Evolutionary conservation across 2,113 vertebrate species (phyloP).

Genomic region (Stegostoma tigrinum): DNA sequence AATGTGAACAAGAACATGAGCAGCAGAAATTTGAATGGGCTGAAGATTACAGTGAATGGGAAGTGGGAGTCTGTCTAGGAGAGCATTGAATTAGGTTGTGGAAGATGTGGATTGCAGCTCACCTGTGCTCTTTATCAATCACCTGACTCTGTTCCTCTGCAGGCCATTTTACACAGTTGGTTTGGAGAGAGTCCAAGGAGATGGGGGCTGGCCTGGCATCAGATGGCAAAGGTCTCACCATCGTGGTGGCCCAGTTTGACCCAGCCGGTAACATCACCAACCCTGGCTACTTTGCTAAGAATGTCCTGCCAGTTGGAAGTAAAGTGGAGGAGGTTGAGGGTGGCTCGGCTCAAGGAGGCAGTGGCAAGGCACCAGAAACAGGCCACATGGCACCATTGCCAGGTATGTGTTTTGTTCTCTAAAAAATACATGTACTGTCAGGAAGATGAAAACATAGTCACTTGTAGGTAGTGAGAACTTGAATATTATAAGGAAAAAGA

Average conservation of each 20-base stretch:
- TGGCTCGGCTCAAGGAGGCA: neutral
- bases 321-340: slow-evolving; percentile 30
- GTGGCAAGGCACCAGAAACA: neutral
- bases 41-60: neutral
- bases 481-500: too few species aligned
- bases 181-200: slow-evolving; percentile 27
- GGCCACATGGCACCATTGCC: neutral
- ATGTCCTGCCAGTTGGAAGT: slow-evolving; percentile 40
- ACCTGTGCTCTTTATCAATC: neutral
- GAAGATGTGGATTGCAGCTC: neutral
- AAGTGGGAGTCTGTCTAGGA: neutral
- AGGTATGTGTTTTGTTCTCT: neutral
- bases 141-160: neutral
- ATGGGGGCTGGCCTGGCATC: slow-evolving; percentile 31
- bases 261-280: slow-evolving; percentile 39
- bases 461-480: too few species aligned
- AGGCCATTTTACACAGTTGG: slow-evolving; percentile 44
- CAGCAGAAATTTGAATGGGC: neutral
- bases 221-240: slow-evolving; percentile 21
- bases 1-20: neutral
- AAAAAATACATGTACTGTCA: neutral
- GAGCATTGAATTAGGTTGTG: neutral
- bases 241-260: slow-evolving; percentile 37
- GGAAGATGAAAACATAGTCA: neutral
- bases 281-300: slow-evolving; percentile 36